A percentile compares a stretch with the other conserved stretches of the same genome.
Conservation (phyloP, 2,888 invertebrate genomes). For the Cephus rjabovi region DNA sequence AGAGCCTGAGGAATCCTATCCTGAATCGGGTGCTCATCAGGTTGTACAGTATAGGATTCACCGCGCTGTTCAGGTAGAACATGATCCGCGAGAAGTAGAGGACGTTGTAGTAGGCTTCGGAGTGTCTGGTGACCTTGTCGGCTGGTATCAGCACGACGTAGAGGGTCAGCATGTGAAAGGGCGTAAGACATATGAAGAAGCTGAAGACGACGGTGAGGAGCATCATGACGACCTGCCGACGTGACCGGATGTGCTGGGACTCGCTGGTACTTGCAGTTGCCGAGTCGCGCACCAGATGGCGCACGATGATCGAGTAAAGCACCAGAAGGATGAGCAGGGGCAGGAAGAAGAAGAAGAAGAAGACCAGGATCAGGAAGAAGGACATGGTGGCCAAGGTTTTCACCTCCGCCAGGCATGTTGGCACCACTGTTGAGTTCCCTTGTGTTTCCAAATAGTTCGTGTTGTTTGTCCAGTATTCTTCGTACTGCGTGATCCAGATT, state of each 20-base stretch:
- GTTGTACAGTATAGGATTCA: constrained; percentile 93
- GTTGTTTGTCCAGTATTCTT: constrained; percentile 47
- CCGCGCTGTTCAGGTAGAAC: constrained; percentile 89
- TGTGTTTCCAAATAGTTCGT: constrained; percentile 71
- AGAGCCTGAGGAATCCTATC: constrained; percentile 80
- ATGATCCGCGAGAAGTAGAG: constrained; percentile 87
- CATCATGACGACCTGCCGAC: constrained; percentile 88
- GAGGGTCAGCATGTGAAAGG: constrained; percentile 84
- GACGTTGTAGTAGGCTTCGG: constrained; percentile 84
- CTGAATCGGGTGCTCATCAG: constrained; percentile 93
- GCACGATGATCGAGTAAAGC: constrained; percentile 86
- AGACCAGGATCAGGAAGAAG: constrained; percentile 81
- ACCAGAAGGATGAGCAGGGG: constrained; percentile 84
- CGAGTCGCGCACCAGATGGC: constrained; percentile 80
- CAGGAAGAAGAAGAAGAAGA: constrained; percentile 82
- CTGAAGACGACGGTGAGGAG: constrained; percentile 87
- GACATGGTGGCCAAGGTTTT: constrained; percentile 80
- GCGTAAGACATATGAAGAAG: constrained; percentile 89
- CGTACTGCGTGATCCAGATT: constrained; percentile 61
- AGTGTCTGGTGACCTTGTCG: constrained; percentile 75
- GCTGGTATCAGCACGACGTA: constrained; percentile 86
- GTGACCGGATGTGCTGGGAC: constrained; percentile 77
- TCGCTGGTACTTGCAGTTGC: constrained; percentile 80
- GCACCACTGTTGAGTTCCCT: constrained; percentile 71
- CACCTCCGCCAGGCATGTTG: constrained; percentile 84